These are phyloP conservation scores for Gymnocheta viridis DNA, from an alignment of 2,888 invertebrate species.

Conservation along the genomic window DNA sequence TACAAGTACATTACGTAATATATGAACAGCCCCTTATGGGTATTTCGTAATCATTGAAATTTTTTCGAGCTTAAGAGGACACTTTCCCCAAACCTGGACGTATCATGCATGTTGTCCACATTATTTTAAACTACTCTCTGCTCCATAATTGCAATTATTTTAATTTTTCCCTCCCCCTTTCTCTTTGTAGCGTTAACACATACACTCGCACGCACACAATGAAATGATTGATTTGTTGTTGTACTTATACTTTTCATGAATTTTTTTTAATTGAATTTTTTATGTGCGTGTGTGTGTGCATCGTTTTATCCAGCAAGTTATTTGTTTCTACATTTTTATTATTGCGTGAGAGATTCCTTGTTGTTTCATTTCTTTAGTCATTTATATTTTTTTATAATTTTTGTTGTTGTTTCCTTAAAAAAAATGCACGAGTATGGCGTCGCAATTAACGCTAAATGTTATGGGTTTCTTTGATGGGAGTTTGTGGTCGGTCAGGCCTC, in stretches of 20 bases:
- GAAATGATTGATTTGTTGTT: slow-evolving; percentile 58
- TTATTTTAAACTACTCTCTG: slow-evolving; percentile 2
- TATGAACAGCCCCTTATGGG: too few relatives aligned
- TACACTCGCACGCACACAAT: neutral
- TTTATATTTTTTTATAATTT: slow-evolving; percentile 25
- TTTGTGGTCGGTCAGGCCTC: neutral
- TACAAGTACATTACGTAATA: too few relatives aligned
- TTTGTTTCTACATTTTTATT: slow-evolving; percentile 27
- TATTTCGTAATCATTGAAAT: too few relatives aligned
- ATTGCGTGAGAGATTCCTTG: slow-evolving; percentile 18
- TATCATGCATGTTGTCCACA: neutral
- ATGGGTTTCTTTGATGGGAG: slow-evolving; percentile 6
- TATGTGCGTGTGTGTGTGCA: neutral
- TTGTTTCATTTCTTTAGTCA: slow-evolving; percentile 39
- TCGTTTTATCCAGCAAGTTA: slow-evolving; percentile 1
- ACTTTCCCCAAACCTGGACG: slow-evolving; percentile 13
- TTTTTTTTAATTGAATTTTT: too few relatives aligned
- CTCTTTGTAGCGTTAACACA: neutral
- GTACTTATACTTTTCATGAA: slow-evolving; percentile 45
- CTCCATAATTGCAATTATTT: slow-evolving; percentile 3
- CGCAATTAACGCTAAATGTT: slow-evolving; percentile 7
- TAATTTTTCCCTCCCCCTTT: neutral
- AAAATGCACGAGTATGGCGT: slow-evolving; percentile 3
- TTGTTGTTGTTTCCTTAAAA: neutral
- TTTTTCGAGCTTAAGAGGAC: too few relatives aligned